A percentile compares a stretch with the other conserved stretches of the same genome.
Evolutionary conservation across 1,140 invertebrate species (phyloP).

Genomic region (Mylabris phalerata): DNA sequence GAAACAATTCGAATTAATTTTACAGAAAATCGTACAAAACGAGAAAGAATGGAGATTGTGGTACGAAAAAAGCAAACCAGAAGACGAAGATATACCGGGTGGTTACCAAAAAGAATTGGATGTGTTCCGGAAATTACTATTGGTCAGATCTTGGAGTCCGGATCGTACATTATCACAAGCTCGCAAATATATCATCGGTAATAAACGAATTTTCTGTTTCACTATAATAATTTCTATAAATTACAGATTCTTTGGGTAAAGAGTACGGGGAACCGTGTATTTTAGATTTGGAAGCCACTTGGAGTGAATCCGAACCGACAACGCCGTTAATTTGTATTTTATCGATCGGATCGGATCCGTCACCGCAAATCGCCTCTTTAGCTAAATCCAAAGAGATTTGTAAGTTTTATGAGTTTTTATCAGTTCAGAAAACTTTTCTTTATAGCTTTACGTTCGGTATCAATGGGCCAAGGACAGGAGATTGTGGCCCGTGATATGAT

Average conservation of each 20-base stretch:
- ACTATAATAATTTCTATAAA: not conserved
- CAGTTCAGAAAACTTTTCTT: conserved; percentile 2
- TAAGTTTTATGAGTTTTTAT: conserved; percentile 43
- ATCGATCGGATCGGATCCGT: conserved; percentile 93
- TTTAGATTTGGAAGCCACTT: conserved; percentile 83
- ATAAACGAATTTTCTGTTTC: conserved; percentile 5
- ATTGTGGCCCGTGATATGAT: conserved; percentile 83
- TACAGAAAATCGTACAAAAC: conserved; percentile 65
- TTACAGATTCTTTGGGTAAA: conserved; percentile 72
- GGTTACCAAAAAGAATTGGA: conserved; percentile 84
- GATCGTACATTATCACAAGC: conserved; percentile 92
- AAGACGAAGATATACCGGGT: conserved; percentile 86
- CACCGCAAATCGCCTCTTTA: conserved; percentile 80
- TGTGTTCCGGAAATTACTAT: conserved; percentile 80
- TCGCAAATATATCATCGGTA: conserved; percentile 79
- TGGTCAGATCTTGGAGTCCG: conserved; percentile 92
- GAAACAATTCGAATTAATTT: conserved; percentile 70
- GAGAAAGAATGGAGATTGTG: conserved; percentile 88
- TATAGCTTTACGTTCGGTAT: conserved; percentile 72
- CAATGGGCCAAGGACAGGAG: conserved; percentile 98
- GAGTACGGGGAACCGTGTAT: conserved; percentile 91
- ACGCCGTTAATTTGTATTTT: conserved; percentile 89
- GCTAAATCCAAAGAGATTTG: conserved; percentile 82
- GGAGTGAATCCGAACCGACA: conserved; percentile 79
- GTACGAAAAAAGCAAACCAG: conserved; percentile 93